Evolutionary conservation across 2,797 vertebrate species (phyloP).

Genomic region (Fistularia tabacaria): DNA sequence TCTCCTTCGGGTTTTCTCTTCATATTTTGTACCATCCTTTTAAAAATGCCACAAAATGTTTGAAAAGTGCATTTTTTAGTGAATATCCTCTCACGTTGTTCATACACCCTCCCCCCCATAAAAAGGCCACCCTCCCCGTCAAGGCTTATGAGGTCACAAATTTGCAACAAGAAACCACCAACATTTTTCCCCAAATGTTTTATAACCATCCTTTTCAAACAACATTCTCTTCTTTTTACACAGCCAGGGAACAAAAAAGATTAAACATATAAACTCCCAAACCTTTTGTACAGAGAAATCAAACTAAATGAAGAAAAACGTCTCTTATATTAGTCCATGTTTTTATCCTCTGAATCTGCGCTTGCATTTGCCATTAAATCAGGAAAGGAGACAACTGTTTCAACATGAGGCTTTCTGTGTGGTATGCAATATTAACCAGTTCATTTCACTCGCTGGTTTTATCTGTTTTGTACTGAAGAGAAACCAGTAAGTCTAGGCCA

Average conservation of each 20-base stretch:
- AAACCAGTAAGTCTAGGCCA: constrained; percentile 77
- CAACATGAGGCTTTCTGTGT: constrained; percentile 77
- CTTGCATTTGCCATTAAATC: constrained; percentile 73
- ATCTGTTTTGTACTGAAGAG: constrained; percentile 71
- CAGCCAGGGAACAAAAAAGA: constrained; percentile 81
- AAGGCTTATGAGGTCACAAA: constrained; percentile 81
- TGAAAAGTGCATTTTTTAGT: constrained; percentile 79
- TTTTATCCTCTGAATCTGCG: constrained; percentile 75
- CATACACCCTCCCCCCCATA: constrained; percentile 58
- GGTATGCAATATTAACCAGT: constrained; percentile 72
- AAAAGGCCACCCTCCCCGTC: constrained; percentile 65
- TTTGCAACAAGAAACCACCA: constrained; percentile 80
- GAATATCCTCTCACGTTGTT: constrained; percentile 67
- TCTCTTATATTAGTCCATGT: constrained; percentile 83
- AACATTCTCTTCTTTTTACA: constrained; percentile 80
- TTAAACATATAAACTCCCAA: constrained; percentile 86
- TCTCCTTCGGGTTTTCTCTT: constrained; percentile 77
- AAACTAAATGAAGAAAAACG: constrained; percentile 82
- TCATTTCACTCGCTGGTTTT: constrained; percentile 64
- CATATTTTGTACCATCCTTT: constrained; percentile 74
- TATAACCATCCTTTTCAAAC: constrained; percentile 82
- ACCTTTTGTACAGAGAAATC: constrained; percentile 85
- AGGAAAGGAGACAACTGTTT: constrained; percentile 71
- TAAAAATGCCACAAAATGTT: constrained; percentile 84
- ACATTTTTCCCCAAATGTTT: constrained; percentile 78